Evolutionary conservation across 2,797 vertebrate species (phyloP).

Genomic region (Darevskia mixta): DNA sequence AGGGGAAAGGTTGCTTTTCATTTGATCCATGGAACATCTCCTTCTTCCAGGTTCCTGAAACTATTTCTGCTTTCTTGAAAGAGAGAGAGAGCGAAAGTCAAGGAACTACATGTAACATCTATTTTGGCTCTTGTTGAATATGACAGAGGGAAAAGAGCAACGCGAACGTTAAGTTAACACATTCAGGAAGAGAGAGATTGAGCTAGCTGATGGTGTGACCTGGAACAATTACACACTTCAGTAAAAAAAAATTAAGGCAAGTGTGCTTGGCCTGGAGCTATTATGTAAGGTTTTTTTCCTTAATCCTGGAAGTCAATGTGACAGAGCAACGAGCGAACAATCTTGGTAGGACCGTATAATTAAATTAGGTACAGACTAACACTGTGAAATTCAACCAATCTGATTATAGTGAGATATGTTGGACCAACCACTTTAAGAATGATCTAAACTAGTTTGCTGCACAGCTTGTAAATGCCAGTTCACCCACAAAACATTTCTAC

Average conservation of each 20-base stretch:
- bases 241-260: conserved; percentile 37
- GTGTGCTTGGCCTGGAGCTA: background rate
- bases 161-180: background rate
- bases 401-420: background rate
- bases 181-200: background rate
- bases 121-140: background rate
- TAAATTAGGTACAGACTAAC: conserved; percentile 40
- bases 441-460: background rate
- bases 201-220: conserved; percentile 1
- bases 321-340: background rate
- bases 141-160: background rate
- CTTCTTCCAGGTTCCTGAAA: too few relatives aligned
- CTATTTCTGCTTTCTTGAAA: too few relatives aligned
- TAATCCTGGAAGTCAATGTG: conserved; percentile 23
- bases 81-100: too few relatives aligned
- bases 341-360: conserved; percentile 9
- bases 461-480: background rate
- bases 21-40: too few relatives aligned
- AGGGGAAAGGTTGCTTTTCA: background rate
- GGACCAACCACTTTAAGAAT: background rate
- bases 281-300: background rate
- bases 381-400: background rate
- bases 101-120: background rate
- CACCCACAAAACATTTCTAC: accelerated
- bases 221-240: conserved; percentile 15